Conservation (phyloP, 2,888 invertebrate genomes). For the Drosophila paranaensis region DNA sequence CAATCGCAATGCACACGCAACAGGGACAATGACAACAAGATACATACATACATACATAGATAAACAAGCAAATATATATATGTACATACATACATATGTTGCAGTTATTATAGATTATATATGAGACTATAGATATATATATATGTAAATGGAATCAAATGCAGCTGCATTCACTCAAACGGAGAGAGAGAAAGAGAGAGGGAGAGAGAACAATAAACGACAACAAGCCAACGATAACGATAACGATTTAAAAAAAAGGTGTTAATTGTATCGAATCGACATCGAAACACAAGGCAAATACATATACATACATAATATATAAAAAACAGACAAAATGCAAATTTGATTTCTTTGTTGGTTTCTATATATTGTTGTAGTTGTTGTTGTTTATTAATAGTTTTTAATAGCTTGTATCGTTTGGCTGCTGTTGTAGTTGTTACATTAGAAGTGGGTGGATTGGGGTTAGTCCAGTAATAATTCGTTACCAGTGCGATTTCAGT, state of each 20-base stretch:
- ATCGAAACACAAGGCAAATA: constrained; percentile 60
- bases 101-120: neutral
- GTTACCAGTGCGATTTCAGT: constrained; percentile 93
- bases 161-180: constrained; percentile 6
- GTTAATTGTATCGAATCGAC: constrained; percentile 33
- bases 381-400: constrained; percentile 25
- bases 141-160: constrained; percentile 13
- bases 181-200: neutral
- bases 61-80: constrained; percentile 15
- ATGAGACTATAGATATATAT: constrained; percentile 12
- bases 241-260: constrained; percentile 35
- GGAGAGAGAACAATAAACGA: constrained; percentile 4
- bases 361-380: constrained; percentile 1
- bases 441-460: constrained; percentile 51
- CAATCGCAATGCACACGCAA: constrained; percentile 15
- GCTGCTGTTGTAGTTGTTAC: constrained; percentile 25
- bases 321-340: constrained; percentile 45
- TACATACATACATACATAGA: constrained; percentile 14
- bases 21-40: constrained; percentile 22
- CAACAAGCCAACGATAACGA: constrained; percentile 43
- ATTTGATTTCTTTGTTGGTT: constrained; percentile 24
- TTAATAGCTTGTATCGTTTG: constrained; percentile 25
- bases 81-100: constrained; percentile 7
- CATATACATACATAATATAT: constrained; percentile 2
- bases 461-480: constrained; percentile 84